Base-by-base conservation (phyloP, 2,113 vertebrate genomes). In the Polypterus senegalus region DNA sequence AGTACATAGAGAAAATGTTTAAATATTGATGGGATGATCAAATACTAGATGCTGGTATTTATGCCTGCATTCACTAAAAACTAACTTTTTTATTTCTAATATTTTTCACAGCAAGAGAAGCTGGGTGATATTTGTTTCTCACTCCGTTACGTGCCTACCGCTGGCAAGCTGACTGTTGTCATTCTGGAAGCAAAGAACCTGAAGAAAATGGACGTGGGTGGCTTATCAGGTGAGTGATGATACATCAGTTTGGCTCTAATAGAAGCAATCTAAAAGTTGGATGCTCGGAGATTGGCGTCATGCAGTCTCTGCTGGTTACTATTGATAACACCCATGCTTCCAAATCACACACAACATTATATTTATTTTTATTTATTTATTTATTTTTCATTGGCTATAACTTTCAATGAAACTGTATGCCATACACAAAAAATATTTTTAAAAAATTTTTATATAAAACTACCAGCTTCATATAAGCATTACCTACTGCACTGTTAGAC, bases 151-250 rank as follows among this genome's bases (percentile, higher is more conserved):
- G 96, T 98, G 27, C 96, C 96, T 64, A 98, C 96, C 10, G 96
- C 96, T 49, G 96, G 96, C 62, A 98, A 98, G 69, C 84, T 98
- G 81, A 98, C 96, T 45, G 96, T 97, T 47, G 94, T 97, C 77
- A 81, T 97, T 69, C 87, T 98, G 58, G 96, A 98, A 79, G 96
- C 96, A 27, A 97, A 98, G 78, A 98, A 98, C 81, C 87, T 97
- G 82, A 97, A 97, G 85, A 97, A 97, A 80, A 97, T 97, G 95
- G 95, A 98, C 45, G 95, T 98, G 1, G 95, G 95, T 65, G 95
- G 95, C 61, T 83, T 98, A 76, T 98, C 94, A 81, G 95, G 95
- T 98, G 82, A 71, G 79, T 70, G 62, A 55, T 64, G 11, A 66
- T 67, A 66, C 10, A 57, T 7, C 58, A 10, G 57, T 47, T 65